A percentile compares a stretch with the other conserved stretches of the same genome.
phyloP scores from a whole-genome alignment of 35 echinoderm and acorn worm species.

The Ophiothrix spiculata region DNA sequence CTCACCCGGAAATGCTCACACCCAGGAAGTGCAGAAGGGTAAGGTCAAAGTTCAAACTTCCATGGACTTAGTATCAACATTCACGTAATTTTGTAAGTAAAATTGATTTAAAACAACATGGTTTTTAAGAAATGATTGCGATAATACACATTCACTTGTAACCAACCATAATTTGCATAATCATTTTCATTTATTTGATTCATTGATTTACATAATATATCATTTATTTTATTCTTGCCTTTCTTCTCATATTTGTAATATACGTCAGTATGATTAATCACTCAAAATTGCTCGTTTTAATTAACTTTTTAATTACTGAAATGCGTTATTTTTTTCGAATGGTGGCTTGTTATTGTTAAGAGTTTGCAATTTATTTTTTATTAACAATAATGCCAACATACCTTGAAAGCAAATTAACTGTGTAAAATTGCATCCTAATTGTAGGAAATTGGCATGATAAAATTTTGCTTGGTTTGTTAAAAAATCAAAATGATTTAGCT shows the following conservation, averaged over 20 bases:
- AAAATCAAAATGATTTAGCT: neutral
- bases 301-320: neutral
- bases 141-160: neutral
- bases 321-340: neutral
- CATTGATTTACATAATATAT: neutral
- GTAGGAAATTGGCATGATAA: neutral
- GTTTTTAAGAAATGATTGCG: neutral
- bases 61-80: neutral
- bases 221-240: neutral
- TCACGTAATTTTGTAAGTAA: neutral
- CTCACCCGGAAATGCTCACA: constrained; percentile 38
- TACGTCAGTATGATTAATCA: no score
- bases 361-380: neutral
- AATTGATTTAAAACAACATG: neutral
- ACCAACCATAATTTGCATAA: neutral
- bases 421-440: neutral
- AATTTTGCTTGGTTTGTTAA: constrained; percentile 11
- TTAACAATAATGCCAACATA: neutral
- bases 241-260: neutral
- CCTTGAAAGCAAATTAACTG: neutral
- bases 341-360: neutral
- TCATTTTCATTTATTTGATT: neutral
- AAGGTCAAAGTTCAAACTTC: constrained; percentile 15
- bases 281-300: no score
- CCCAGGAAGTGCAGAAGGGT: constrained; percentile 50